Percentiles rank a stretch among this genome's conserved stretches.
Conservation (phyloP, 2,113 vertebrate species). For the Engystomops pustulosus region DNA sequence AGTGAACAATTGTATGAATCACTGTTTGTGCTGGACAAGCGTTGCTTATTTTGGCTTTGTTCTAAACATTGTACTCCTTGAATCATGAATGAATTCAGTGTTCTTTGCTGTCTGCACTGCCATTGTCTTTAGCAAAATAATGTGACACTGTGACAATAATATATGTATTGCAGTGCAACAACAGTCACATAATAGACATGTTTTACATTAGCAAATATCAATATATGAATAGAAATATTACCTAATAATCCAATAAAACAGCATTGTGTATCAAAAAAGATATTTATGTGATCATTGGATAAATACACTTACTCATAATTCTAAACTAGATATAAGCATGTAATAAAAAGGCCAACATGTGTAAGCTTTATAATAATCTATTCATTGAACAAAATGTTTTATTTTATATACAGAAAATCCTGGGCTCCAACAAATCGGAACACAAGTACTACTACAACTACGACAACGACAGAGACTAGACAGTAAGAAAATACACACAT, state of each 20-base stretch:
- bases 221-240: no score
- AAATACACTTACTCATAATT: background rate
- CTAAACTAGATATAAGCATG: background rate
- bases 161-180: background rate
- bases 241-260: no score
- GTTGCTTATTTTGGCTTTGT: constrained; percentile 38
- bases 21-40: constrained; percentile 37
- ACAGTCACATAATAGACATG: no score
- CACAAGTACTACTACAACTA: constrained; percentile 3
- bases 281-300: background rate
- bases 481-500: constrained; percentile 36
- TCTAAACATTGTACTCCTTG: background rate
- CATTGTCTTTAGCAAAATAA: constrained; percentile 13
- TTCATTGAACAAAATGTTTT: background rate
- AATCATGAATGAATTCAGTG: constrained; percentile 42
- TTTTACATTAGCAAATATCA: background rate
- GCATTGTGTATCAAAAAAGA: no score
- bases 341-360: no score
- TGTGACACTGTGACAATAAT: background rate
- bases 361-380: background rate
- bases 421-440: constrained; percentile 24
- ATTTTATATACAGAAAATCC: constrained; percentile 40
- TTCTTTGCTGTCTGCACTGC: constrained; percentile 18
- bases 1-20: constrained; percentile 41
- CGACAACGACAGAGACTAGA: constrained; percentile 39